Evolutionary conservation across 1,140 invertebrate genomes (phyloP).

Genomic region (Drosophila serrata): DNA sequence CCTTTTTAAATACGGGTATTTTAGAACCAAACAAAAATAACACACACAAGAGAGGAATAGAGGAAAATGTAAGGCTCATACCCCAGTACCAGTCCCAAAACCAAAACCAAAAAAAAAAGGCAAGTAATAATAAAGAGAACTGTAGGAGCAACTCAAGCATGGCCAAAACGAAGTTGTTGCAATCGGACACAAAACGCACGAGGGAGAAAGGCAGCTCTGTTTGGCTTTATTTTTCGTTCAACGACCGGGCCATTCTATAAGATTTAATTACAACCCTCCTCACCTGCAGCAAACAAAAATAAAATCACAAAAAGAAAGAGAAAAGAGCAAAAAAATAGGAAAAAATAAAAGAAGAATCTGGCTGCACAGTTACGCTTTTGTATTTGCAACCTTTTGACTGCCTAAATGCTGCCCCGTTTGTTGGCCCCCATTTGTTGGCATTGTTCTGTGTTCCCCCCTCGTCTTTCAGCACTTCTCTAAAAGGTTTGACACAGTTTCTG

Average conservation of each 20-base stretch:
- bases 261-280: conserved; percentile 73
- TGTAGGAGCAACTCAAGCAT: conserved; percentile 69
- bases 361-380: conserved; percentile 78
- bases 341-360: conserved; percentile 41
- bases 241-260: conserved; percentile 58
- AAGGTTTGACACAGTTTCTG: conserved; percentile 81
- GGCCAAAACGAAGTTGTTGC: conserved; percentile 50
- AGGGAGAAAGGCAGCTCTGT: conserved; percentile 46
- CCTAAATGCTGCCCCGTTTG: conserved; percentile 74
- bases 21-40: conserved; percentile 60
- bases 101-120: conserved; percentile 47
- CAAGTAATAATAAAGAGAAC: conserved; percentile 54
- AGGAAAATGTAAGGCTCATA: conserved; percentile 1
- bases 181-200: conserved; percentile 31
- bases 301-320: conserved; percentile 2
- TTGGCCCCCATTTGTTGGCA: conserved; percentile 71
- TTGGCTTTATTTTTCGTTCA: conserved; percentile 41
- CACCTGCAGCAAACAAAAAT: conserved; percentile 12
- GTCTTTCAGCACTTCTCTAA: conserved; percentile 68
- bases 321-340: conserved; percentile 1
- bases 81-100: not conserved
- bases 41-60: conserved; percentile 21
- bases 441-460: conserved; percentile 72
- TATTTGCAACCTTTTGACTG: conserved; percentile 54
- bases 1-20: conserved; percentile 67